phyloP scores from a whole-genome alignment of 2,797 vertebrate genomes.

The Parotocinclus haroldoi region DNA sequence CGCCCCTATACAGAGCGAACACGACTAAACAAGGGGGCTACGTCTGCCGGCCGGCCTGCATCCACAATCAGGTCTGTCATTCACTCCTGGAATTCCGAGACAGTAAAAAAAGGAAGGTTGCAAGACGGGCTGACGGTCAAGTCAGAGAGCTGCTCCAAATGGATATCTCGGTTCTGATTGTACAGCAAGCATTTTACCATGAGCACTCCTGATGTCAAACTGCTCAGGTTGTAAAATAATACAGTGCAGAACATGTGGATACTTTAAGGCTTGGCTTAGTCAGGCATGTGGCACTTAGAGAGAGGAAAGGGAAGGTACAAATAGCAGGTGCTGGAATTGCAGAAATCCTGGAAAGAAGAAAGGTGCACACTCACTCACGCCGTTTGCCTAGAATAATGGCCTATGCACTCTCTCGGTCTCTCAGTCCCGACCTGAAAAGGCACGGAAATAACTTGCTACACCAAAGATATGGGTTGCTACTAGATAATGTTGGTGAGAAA shows the following conservation, averaged over 20 bases:
- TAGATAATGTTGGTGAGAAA: too few relatives aligned
- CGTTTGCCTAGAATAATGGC: conserved; percentile 36
- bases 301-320: conserved; percentile 1
- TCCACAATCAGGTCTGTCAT: conserved; percentile 22
- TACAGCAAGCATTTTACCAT: conserved; percentile 16
- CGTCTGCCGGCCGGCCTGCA: conserved; percentile 18
- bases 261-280: conserved; percentile 7
- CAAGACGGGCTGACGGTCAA: conserved; percentile 21
- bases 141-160: too few relatives aligned
- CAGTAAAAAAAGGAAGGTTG: conserved; percentile 29
- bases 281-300: conserved; percentile 22
- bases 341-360: conserved; percentile 8
- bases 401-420: conserved; percentile 8
- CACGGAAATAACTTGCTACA: conserved; percentile 22
- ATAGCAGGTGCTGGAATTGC: background rate
- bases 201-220: conserved; percentile 10
- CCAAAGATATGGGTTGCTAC: conserved; percentile 5
- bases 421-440: conserved; percentile 1
- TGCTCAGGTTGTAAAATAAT: conserved; percentile 8
- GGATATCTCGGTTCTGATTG: conserved; percentile 31
- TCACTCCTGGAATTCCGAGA: conserved; percentile 32
- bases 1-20: background rate
- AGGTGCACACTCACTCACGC: conserved; percentile 18
- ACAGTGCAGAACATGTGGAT: background rate
- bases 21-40: background rate